phyloP scores from a whole-genome alignment of 2,113 vertebrate species.

The Cariama cristata region DNA sequence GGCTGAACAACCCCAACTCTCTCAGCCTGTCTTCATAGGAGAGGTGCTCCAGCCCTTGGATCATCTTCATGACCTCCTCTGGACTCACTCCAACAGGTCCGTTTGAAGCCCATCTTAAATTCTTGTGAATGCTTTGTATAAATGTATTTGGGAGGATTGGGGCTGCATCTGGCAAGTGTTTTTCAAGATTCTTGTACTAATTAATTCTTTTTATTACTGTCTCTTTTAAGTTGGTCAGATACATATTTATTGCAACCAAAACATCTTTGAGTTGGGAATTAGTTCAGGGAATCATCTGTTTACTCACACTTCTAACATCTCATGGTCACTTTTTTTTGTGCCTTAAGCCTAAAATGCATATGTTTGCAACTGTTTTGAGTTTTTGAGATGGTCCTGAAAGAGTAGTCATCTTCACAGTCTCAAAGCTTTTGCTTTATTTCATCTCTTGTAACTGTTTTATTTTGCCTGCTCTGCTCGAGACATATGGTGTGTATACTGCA shows the following conservation, averaged over 20 bases:
- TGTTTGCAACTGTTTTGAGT: background rate
- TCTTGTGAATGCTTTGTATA: background rate
- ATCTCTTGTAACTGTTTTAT: background rate
- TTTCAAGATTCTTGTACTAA: background rate
- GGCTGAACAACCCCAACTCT: too few species aligned
- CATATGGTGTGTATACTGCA: background rate
- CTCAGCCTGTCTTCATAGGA: too few species aligned
- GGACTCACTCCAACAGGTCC: too few species aligned
- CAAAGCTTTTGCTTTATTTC: conserved; percentile 4
- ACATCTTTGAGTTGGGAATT: background rate
- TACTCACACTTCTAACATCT: background rate
- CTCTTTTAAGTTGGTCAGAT: background rate
- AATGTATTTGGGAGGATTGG: background rate
- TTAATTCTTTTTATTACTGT: background rate
- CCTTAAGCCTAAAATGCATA: background rate
- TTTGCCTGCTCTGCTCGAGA: background rate
- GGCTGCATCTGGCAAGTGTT: background rate
- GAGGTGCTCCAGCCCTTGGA: too few species aligned
- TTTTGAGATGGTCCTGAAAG: conserved; percentile 11
- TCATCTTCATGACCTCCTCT: too few species aligned
- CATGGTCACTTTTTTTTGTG: background rate
- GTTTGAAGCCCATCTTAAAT: background rate
- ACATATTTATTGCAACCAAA: background rate
- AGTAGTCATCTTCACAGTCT: background rate
- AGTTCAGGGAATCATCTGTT: background rate